Evolutionary conservation across 2,113 vertebrate species (phyloP), one percentile per base, ranked within the genome.

Genomic region (Grantiella picta): DNA sequence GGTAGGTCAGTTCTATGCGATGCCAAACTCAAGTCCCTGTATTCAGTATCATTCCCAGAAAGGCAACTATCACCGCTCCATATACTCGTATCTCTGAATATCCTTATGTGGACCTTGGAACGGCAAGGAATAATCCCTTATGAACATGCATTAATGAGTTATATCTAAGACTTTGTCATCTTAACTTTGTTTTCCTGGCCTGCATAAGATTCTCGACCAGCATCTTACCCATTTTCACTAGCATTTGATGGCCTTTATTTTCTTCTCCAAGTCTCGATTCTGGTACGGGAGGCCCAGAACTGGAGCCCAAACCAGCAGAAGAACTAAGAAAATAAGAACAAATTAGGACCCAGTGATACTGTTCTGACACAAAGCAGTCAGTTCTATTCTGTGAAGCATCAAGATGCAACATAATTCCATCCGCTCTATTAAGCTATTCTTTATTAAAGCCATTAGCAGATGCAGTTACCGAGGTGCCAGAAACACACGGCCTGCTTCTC

Each of bases 171-270:
- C 15, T 16, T 47, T 0, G 4, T 38, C 31, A 42, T 65, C 59
- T 31, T 31, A 6, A 29, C 36, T 59, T 82, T 64, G 31, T 47
- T 77, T 69, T 29, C 59, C 29, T 38, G 38, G 38, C 50, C 60
- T 7, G 9, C 1, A 4, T 15, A 50, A 69, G 72, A 33, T 10
- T 75, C 54, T 24, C 47, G 57, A 84, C 57, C 23, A 85, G n/a
- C 56, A 44, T 22, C 98, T 98, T 96, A 99, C 98, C 98, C 98
- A 99, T 99, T 93, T 99, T 99, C 76, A 98, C 98, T 4, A 99
- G 97, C 98, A 99, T 98, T 89, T 98, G 98, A 91, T 98, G 98
- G 12, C 99, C 99, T 98, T 99, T 99, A 91, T 99, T 99, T 95
- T 99, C 99, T 87, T 99, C 99, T 25, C 99, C 99, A 17, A 99